Conservation (phyloP, 92 coral and sea anemone species). For the Chrysogorgia sp. region DNA sequence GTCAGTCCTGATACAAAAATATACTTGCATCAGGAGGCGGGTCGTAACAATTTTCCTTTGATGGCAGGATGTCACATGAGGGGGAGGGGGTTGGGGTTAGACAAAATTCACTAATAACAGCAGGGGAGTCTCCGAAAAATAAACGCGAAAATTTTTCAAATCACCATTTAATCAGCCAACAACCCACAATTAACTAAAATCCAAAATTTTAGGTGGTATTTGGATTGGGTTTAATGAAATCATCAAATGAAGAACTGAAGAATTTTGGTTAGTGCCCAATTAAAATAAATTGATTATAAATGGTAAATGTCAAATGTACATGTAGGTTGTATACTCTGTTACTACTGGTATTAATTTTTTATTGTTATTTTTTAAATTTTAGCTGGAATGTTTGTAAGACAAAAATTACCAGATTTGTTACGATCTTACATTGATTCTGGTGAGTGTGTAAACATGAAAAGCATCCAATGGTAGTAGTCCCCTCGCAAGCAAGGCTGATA, state of each 20-base stretch:
- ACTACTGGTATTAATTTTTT: not conserved
- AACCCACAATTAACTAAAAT: not conserved
- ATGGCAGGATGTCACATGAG: too few species aligned
- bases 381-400: conserved; percentile 98
- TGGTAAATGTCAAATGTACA: not conserved
- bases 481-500: too few species aligned
- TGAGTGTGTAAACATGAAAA: conserved; percentile 5
- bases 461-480: not conserved
- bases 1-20: too few species aligned
- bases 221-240: conserved; percentile 87
- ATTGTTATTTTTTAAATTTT: not conserved
- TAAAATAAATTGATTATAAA: too few species aligned
- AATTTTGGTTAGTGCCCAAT: conserved; percentile 70
- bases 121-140: too few species aligned
- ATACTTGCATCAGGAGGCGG: too few species aligned
- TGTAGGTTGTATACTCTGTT: not conserved
- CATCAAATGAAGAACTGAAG: conserved; percentile 92
- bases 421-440: conserved; percentile 97
- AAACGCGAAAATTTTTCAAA: too few species aligned
- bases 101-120: too few species aligned
- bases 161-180: too few species aligned
- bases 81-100: too few species aligned
- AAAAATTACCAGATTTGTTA: conserved; percentile 90
- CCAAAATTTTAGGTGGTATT: conserved; percentile 73
- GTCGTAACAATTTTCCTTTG: too few species aligned